Base-by-base conservation (phyloP, 2,888 invertebrate species). In the Netelia virgata region DNA sequence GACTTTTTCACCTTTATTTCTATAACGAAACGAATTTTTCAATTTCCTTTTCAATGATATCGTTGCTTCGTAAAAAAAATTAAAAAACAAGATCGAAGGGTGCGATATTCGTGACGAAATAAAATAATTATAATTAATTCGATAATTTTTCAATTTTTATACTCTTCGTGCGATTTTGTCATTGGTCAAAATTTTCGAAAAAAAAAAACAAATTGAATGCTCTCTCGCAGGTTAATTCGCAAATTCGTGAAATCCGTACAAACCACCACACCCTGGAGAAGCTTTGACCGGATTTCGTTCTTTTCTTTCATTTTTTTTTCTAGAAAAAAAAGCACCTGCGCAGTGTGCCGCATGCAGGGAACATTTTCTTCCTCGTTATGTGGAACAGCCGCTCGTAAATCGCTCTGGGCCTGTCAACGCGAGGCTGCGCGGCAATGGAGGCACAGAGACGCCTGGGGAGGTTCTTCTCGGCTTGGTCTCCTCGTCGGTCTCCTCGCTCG, bases 371-470 rank as follows among this genome's bases (percentile, higher is more conserved):
- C 83, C 84, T 83, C 84, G 83, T 86, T 87, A 87, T 80, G 72
- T 75, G 78, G 69, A 84, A 84, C 83, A 86, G 83, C 80, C 83
- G 86, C 84, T 87, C 86, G 86, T 87, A 87, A 84, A 87, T 87
- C 84, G 84, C 74, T 83, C 81, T 77, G 68, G 57, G 75, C 69
- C 86, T 84, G 86, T 84, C 87, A 86, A 85, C 85, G 86, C 59
- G 76, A 20, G 18, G 43, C 70, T 18, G 23, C 53, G 63, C 78
- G 73, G 28, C 74, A 61, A 50, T 68, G 53, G 64, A 77, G 70
- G 55, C 43, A 63, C 47, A 68, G 20, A 63, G 16, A 57, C 76
- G 79, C 64, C 72, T 72, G 64, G 36, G 57, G 59, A 53, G 66
- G 64, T 77, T 61, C 61, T 81, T 59, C 55, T 61, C 72, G 63